phyloP scores from a whole-genome alignment of 2,797 vertebrate genomes.

The Phataginus tricuspis region DNA sequence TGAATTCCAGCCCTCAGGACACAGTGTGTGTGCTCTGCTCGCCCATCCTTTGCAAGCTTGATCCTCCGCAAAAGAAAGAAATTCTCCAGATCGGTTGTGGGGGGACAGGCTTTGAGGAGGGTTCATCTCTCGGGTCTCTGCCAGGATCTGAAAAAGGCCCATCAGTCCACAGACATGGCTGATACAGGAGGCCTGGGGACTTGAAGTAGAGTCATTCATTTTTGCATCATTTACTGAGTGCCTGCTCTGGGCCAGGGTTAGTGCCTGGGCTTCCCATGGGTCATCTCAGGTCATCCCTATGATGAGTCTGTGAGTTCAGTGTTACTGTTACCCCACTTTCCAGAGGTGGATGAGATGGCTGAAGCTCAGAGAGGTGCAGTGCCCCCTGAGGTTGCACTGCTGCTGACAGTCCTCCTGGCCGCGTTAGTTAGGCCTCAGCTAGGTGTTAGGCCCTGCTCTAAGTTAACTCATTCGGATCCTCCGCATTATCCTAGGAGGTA shows the following conservation, averaged over 20 bases:
- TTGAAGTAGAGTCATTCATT: rapidly evolving
- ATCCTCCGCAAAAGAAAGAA: neutral
- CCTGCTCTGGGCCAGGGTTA: neutral
- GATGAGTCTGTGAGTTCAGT: neutral
- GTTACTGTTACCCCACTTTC: neutral
- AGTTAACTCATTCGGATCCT: neutral
- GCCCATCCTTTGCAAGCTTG: neutral
- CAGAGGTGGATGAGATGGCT: neutral
- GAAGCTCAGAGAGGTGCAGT: neutral
- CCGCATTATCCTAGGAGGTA: neutral
- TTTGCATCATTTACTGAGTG: rapidly evolving
- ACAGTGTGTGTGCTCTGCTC: neutral
- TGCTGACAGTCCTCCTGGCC: neutral
- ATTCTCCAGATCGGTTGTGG: neutral
- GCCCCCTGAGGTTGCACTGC: neutral
- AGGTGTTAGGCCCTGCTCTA: too few relatives aligned
- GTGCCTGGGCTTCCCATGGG: neutral
- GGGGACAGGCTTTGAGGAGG: neutral
- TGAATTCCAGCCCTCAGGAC: neutral
- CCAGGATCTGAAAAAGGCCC: neutral
- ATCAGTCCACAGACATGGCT: too few relatives aligned
- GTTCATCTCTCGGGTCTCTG: neutral
- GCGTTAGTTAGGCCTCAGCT: neutral
- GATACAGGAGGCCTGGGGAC: neutral
- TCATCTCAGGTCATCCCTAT: rapidly evolving